These are phyloP conservation scores for Heliconius hermathena DNA, from an alignment of 1,140 invertebrate species.

Conservation along the genomic window DNA sequence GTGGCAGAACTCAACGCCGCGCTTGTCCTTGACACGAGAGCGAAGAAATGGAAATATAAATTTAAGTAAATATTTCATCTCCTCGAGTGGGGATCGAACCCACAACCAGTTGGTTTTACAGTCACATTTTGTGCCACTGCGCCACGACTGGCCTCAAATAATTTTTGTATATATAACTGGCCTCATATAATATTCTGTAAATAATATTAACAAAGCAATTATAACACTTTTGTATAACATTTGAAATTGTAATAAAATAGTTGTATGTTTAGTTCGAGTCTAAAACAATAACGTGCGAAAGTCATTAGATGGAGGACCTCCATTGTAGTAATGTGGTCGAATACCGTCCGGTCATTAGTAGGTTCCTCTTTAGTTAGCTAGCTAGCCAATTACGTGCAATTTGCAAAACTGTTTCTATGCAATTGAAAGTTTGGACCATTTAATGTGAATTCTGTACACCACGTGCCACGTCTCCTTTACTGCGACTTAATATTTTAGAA, in stretches of 20 bases:
- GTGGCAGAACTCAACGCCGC: too few relatives aligned
- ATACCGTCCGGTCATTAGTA: conserved; percentile 54
- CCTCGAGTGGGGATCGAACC: too few relatives aligned
- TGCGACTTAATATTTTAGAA: neutral
- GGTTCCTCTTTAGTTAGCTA: conserved; percentile 55
- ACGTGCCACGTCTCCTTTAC: neutral
- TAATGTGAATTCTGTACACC: conserved; percentile 53
- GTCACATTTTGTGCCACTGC: too few relatives aligned
- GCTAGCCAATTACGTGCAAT: conserved; percentile 67
- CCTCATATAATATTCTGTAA: too few relatives aligned
- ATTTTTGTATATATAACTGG: too few relatives aligned
- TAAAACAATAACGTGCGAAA: neutral
- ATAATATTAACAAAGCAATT: too few relatives aligned
- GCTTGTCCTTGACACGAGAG: too few relatives aligned
- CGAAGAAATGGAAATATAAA: too few relatives aligned
- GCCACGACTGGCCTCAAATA: too few relatives aligned
- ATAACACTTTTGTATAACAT: too few relatives aligned
- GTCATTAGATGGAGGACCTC: neutral
- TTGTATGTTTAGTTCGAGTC: conserved; percentile 17
- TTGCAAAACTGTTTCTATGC: conserved; percentile 52
- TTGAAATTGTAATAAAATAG: conserved; percentile 19
- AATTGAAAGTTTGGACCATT: conserved; percentile 58
- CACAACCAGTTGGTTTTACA: too few relatives aligned
- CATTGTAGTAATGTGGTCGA: conserved; percentile 35
- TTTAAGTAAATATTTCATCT: too few relatives aligned